Base-by-base conservation (phyloP, 1,140 invertebrate genomes). In the Dendrolimus kikuchii region DNA sequence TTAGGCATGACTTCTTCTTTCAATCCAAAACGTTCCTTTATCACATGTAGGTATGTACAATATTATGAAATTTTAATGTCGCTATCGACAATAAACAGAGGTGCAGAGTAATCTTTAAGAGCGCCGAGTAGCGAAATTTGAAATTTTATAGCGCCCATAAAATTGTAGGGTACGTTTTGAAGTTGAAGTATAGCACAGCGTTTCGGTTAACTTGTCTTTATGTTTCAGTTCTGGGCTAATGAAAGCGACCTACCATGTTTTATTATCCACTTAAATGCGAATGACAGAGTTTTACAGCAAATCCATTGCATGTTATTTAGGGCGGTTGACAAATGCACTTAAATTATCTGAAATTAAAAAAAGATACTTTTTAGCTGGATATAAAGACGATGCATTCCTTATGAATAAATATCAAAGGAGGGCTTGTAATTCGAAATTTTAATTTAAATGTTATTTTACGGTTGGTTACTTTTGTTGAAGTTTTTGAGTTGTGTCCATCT, bases 121-220 rank as follows among this genome's bases (percentile, higher is more conserved):
- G 54, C 55, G 61, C 59, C 65, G 68, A 73, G 70, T 64, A 67
- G 71, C 66, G 62, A 72, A 81, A 79, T 81, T 76, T 71, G 60
- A 79, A 74, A 79, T 76, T 81, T 81, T 81, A 81, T 78, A 71
- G 66, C 66, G 57, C 56, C 66, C 68, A 66, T 81, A 77, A 81
- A 80, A 71, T 50, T 56, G 62, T 65, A 74, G 71, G 70, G 74
- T 74, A 74, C 68, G 70, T 75, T 73, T 70, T 60, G 63, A 74
- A 51, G 68, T 70, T 67, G 55, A 63, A 49, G 64, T 63, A 64
- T 61, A 55, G 23, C 23, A 23, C 23, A 23, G 23, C 23, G 23
- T 23, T 23, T 23, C 64, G 64, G 62, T 70, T 68, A 69, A 71
- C 68, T 76, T 62, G 60, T 61, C 67, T 78, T 71, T 81, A 77